phyloP scores from a whole-genome alignment of 2,797 vertebrate genomes.

The Hephaestus fuliginosus region DNA sequence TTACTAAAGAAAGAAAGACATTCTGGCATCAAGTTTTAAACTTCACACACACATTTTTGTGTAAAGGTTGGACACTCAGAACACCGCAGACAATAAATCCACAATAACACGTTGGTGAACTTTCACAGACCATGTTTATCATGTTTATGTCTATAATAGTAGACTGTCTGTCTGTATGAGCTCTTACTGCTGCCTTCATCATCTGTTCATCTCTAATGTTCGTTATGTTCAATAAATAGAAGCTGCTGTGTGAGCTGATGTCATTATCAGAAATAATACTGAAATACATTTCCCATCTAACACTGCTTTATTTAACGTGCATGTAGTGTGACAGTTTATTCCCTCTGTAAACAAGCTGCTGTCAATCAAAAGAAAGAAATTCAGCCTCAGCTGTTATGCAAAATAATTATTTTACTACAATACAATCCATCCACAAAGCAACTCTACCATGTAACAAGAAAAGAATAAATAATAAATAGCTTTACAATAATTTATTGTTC shows the following conservation, averaged over 20 bases:
- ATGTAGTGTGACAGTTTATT: background rate
- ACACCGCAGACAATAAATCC: no score
- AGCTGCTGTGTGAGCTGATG: background rate
- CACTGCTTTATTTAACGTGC: background rate
- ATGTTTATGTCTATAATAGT: no score
- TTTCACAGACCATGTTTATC: no score
- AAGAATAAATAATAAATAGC: slow-evolving; percentile 77
- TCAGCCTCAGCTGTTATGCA: slow-evolving; percentile 70
- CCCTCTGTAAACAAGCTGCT: background rate
- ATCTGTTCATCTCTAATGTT: no score
- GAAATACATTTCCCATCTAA: background rate
- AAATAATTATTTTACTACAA: slow-evolving; percentile 82
- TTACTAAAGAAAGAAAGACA: background rate
- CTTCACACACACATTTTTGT: background rate
- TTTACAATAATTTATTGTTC: slow-evolving; percentile 57
- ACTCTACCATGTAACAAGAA: slow-evolving; percentile 54
- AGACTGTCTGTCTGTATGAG: no score
- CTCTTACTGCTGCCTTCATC: no score
- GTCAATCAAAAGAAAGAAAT: slow-evolving; percentile 9
- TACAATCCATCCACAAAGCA: slow-evolving; percentile 65
- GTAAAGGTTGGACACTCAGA: background rate
- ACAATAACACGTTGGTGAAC: no score
- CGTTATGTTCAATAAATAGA: no score
- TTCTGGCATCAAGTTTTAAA: background rate
- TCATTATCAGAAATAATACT: background rate